A percentile compares a stretch with the other conserved stretches of the same genome.
Evolutionary conservation across 2,113 vertebrate species (phyloP).

Genomic region (Ceyx margarethae): DNA sequence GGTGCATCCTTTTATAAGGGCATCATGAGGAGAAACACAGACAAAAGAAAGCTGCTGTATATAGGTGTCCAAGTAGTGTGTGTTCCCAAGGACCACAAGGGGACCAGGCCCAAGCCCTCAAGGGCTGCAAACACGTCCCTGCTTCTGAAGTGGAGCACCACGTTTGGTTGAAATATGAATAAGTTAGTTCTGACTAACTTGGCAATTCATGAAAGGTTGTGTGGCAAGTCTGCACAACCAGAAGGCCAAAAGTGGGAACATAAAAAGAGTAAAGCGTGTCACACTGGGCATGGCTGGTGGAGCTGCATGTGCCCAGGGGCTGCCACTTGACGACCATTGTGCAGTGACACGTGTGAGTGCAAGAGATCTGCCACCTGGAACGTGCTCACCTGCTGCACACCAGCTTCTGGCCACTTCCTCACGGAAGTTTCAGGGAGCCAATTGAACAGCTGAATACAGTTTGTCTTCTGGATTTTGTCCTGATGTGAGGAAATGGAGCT

Average conservation of each 20-base stretch:
- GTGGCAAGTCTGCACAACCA: accelerated
- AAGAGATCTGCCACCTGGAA: not conserved
- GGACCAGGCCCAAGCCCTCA: not conserved
- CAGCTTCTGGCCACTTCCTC: not conserved
- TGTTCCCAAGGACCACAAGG: not conserved
- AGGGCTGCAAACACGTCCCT: not conserved
- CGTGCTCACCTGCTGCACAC: accelerated
- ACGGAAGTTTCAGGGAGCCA: not conserved
- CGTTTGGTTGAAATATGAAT: not conserved
- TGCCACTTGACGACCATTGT: not conserved
- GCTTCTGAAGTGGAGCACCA: not conserved
- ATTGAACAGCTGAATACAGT: not conserved
- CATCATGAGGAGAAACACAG: not conserved
- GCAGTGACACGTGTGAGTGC: accelerated
- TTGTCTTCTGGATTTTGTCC: not conserved
- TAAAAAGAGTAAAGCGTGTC: not conserved
- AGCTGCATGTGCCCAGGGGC: accelerated
- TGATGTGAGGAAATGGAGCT: not conserved
- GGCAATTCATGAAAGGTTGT: not conserved
- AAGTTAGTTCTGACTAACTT: not conserved
- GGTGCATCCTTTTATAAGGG: not conserved
- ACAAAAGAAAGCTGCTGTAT: not conserved
- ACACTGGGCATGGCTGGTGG: accelerated
- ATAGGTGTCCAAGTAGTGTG: accelerated
- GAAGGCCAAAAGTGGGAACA: not conserved